These are phyloP conservation scores for Antheraea pernyi DNA, from an alignment of 1,140 invertebrate species.

Conservation along the genomic window DNA sequence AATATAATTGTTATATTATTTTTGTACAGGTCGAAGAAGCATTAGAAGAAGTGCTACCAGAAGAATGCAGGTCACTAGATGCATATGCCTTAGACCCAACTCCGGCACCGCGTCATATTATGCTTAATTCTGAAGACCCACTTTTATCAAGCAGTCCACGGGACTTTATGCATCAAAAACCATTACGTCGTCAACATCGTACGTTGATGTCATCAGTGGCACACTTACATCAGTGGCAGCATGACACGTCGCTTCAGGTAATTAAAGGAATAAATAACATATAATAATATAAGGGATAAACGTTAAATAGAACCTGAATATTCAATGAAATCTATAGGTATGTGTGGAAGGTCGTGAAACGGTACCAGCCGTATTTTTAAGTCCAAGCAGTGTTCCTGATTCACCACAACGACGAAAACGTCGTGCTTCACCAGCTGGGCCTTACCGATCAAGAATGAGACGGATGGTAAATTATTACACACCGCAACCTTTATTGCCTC, in stretches of 20 bases:
- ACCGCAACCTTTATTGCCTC: slow-evolving; percentile 95
- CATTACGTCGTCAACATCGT: slow-evolving; percentile 79
- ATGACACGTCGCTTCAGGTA: slow-evolving; percentile 65
- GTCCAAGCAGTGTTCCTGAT: slow-evolving; percentile 84
- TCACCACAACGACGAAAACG: slow-evolving; percentile 82
- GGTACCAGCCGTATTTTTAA: slow-evolving; percentile 86
- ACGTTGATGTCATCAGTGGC: slow-evolving; percentile 34
- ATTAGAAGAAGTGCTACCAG: slow-evolving; percentile 88
- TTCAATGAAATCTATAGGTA: slow-evolving; percentile 40
- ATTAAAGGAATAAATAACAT: neutral
- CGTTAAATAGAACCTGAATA: neutral
- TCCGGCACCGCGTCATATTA: slow-evolving; percentile 81
- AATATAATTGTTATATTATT: slow-evolving; percentile 19
- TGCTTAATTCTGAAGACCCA: slow-evolving; percentile 92
- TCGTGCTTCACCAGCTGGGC: slow-evolving; percentile 66
- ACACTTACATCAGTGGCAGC: slow-evolving; percentile 57
- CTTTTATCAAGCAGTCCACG: slow-evolving; percentile 89
- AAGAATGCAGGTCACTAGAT: slow-evolving; percentile 84
- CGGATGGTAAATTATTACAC: slow-evolving; percentile 84
- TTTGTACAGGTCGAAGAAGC: slow-evolving; percentile 85
- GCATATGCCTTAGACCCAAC: slow-evolving; percentile 83
- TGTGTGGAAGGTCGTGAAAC: slow-evolving; percentile 66
- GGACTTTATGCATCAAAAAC: slow-evolving; percentile 85
- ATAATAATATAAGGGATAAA: neutral
- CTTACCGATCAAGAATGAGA: slow-evolving; percentile 68